Percentiles rank a stretch among this genome's conserved stretches.
Evolutionary conservation across 2,113 vertebrate species (phyloP).

Genomic region (Cottus gobio): DNA sequence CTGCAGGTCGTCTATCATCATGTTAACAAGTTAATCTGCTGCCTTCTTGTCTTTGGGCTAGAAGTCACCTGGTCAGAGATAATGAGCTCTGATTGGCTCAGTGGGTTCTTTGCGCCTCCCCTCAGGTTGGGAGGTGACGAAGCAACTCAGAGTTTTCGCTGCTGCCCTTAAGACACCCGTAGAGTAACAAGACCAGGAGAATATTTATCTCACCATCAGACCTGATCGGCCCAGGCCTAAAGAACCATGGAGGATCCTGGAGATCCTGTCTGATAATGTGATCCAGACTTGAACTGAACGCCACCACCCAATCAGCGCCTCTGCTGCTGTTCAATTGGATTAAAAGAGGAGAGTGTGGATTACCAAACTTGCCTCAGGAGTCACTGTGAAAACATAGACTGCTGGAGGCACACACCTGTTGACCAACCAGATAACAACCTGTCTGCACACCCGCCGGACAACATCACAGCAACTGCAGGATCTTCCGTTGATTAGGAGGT

Average conservation of each 20-base stretch:
- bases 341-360: constrained; percentile 67
- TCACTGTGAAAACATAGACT: constrained; percentile 27
- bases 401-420: constrained; percentile 3
- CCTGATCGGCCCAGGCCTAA: not conserved
- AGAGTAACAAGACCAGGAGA: not conserved
- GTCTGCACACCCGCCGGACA: not conserved
- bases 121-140: constrained; percentile 24
- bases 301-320: not conserved
- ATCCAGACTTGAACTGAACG: constrained; percentile 1
- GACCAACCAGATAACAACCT: not conserved
- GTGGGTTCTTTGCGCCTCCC: constrained; percentile 47
- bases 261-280: not conserved
- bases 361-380: constrained; percentile 41
- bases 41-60: constrained; percentile 21
- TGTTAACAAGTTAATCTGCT: constrained; percentile 48
- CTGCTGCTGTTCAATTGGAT: constrained; percentile 53
- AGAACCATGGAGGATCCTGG: not conserved
- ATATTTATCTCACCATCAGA: not conserved
- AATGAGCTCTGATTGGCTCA: constrained; percentile 64
- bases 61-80: constrained; percentile 51
- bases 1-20: constrained; percentile 7
- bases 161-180: not conserved
- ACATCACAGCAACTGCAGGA: not conserved
- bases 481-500: not conserved
- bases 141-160: constrained; percentile 36